phyloP scores from a whole-genome alignment of 2,113 vertebrate species.

The Grammomys surdaster region DNA sequence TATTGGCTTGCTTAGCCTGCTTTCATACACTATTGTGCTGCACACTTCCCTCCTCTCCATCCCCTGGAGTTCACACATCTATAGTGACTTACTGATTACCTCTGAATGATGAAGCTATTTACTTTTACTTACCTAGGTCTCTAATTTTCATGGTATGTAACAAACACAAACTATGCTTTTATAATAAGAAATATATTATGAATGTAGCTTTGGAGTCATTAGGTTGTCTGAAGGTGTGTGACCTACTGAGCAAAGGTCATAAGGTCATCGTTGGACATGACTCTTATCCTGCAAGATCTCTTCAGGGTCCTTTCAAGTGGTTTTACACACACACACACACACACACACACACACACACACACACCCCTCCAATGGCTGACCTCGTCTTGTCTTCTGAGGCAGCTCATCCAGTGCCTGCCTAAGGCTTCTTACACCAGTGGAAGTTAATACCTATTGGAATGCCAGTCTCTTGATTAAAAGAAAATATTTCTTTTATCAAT shows the following conservation, averaged over 20 bases:
- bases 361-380: background rate
- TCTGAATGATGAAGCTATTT: background rate
- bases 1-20: background rate
- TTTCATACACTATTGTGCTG: background rate
- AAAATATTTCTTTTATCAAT: background rate
- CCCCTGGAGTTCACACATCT: background rate
- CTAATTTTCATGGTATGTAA: constrained; percentile 36
- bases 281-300: background rate
- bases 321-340: background rate
- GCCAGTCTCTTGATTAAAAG: background rate
- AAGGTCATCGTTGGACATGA: constrained; percentile 2
- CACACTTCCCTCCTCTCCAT: too few species aligned
- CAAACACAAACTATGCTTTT: background rate
- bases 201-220: background rate
- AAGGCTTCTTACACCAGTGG: background rate
- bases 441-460: background rate
- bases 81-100: background rate
- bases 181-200: background rate
- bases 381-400: background rate
- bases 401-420: background rate
- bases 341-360: background rate
- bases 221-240: background rate
- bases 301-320: background rate
- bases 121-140: constrained; percentile 1
- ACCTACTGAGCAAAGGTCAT: background rate